Evolutionary conservation across 2,113 vertebrate genomes (phyloP).

Genomic region (Mungos mungo): DNA sequence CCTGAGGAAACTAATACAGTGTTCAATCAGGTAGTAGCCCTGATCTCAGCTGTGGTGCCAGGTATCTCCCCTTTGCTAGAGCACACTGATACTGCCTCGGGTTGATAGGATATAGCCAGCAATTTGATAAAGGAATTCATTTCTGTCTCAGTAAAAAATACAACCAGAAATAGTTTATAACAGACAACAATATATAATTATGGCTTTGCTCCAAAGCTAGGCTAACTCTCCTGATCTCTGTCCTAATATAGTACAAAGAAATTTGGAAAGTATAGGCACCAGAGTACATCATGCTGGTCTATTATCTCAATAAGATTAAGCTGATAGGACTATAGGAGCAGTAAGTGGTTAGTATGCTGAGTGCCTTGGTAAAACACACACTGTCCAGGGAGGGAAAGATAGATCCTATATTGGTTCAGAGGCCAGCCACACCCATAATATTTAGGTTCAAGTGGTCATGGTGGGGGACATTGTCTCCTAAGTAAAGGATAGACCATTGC

Average conservation of each 20-base stretch:
- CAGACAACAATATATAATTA: background rate
- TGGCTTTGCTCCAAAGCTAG: background rate
- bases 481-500: background rate
- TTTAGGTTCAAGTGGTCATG: background rate
- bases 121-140: background rate
- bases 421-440: background rate
- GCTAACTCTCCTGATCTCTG: background rate
- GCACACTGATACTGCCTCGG: background rate
- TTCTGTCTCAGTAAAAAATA: background rate
- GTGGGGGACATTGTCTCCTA: background rate
- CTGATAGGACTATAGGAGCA: background rate
- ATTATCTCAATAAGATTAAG: background rate
- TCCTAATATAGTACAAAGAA: background rate
- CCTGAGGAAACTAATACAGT: background rate
- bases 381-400: background rate
- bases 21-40: background rate
- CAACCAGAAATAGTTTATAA: background rate
- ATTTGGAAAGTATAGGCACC: background rate
- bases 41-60: background rate
- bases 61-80: background rate
- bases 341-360: background rate
- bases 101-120: background rate
- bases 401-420: background rate
- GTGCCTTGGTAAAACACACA: background rate
- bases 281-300: background rate